Evolutionary conservation across 1,140 invertebrate species (phyloP), one percentile per base, ranked within the genome.

Genomic region (Pseudomyrmex pallidus): DNA sequence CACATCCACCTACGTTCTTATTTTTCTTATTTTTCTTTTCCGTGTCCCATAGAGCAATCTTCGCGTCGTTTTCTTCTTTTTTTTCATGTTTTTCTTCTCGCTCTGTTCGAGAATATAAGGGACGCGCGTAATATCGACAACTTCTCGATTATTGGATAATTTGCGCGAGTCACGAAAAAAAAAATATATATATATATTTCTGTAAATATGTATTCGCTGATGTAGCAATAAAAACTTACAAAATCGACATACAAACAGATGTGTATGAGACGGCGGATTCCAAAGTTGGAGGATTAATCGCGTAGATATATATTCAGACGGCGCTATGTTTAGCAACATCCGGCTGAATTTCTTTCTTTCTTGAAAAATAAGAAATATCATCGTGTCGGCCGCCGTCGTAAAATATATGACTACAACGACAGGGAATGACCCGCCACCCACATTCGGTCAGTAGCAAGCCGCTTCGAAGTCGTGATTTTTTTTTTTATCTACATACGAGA

Each of bases 381-480:
- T n/a, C 44, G 44, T 35, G 54, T 20, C 70, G 20, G 50, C 50
- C 44, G 25, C 20, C 44, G 25, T n/a, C 44, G 20, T 57, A n/a
- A 67, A 68, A 78, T 80, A 59, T 50, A 70, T 59, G 76, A 72
- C 22, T 35, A 72, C 76, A 50, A 59, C 66, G n/a, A n/a, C 12
- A 22, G 22, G 59, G 15, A 64, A 72, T 46, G 68, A 74, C 44
- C 66, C 63, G 80, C 86, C 86, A 87, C 86, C 73, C 84, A 86
- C 80, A 46, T 86, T 80, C 68, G 59, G 46, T 54, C 85, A 74
- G 82, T 87, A 87, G 86, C 68, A 20, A 67, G 73, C 59, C 64
- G 74, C 61, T 74, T 48, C 22, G 83, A 77, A 86, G 20, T 78
- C 54, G 13, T 66, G 46, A 25, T n/a, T 62, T 48, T 68, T 25